Evolutionary conservation across 2,797 vertebrate genomes (phyloP), one percentile per base, ranked within the genome.

Genomic region (Mus minutoides): DNA sequence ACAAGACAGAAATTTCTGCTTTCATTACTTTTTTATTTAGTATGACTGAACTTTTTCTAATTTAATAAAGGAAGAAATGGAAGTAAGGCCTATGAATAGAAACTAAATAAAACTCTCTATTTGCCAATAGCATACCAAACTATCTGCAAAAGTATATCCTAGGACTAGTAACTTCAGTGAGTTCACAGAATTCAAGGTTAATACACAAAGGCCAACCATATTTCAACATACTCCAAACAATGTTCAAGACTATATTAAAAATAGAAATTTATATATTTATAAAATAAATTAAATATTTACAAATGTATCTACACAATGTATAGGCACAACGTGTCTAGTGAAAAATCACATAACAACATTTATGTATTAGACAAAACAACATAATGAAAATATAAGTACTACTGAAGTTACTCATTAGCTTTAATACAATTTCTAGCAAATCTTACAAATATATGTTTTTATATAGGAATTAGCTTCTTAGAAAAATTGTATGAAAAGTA

Each of bases 401-500:
- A 6, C 10, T 79, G 9, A 79, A 91, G 49, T 26, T 90, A 10
- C 37, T 75, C 1, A 84, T 43, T 56, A 83, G 40, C 40, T 88
- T 90, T 94, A n/a, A 37, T 56, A 19, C 19, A 84, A 69, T 90
- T 88, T 17, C 40, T 92, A n/a, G 43, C 40, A 90, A 76, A 79
- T 83, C 21, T 40, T 52, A 76, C 46, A 26, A 91, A 84, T 2
- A 1, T 58, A 73, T 75, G 52, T 77, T 95, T 52, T 37, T 12
- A 78, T 37, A 90, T 52, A 49, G 21, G n/a, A 40, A 82, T 6
- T 92, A 75, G 0, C 6, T 77, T 90, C 7, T 64, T 92, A 49
- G 86, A 94, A 93, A 95, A 93, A 54, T 64, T 58, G 13, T 92
- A 64, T 67, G 22, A 73, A 94, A 92, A 83, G 10, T 1, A 46